Percentiles rank a stretch among this genome's conserved stretches.
phyloP scores from a whole-genome alignment of 2,797 vertebrate genomes.

The Sebastes vulpes region DNA sequence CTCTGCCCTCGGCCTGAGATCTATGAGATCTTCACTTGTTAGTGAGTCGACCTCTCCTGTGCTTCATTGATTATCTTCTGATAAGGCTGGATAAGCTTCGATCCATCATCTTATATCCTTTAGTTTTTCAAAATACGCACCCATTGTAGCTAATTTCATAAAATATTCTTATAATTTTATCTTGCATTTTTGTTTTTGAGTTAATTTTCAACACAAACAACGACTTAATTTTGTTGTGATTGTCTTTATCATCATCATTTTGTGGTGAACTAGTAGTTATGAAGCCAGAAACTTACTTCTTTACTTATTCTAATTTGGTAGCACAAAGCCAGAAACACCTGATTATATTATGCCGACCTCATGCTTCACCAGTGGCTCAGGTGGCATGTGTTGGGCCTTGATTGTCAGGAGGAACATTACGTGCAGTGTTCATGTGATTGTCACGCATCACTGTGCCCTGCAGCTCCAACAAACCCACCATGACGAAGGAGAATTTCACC shows the following conservation, averaged over 20 bases:
- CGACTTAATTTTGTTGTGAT: background rate
- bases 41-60: conserved; percentile 84
- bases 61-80: background rate
- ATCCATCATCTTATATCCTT: background rate
- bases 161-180: background rate
- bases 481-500: conserved; percentile 95
- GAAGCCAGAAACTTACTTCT: background rate
- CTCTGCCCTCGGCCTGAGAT: conserved; percentile 96
- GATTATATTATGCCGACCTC: background rate
- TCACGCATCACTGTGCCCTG: background rate
- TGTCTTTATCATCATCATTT: background rate
- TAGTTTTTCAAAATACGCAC: background rate
- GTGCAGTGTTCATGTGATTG: background rate
- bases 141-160: background rate
- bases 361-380: conserved; percentile 5
- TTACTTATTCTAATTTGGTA: background rate
- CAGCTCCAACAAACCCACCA: conserved; percentile 96
- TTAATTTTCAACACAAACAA: background rate
- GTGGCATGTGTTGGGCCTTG: background rate
- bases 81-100: background rate
- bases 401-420: background rate
- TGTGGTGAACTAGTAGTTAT: background rate
- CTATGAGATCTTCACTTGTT: conserved; percentile 96
- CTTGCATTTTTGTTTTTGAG: background rate
- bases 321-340: background rate